Evolutionary conservation across 1,140 invertebrate genomes (phyloP).

Genomic region (Monochamus saltuarius): DNA sequence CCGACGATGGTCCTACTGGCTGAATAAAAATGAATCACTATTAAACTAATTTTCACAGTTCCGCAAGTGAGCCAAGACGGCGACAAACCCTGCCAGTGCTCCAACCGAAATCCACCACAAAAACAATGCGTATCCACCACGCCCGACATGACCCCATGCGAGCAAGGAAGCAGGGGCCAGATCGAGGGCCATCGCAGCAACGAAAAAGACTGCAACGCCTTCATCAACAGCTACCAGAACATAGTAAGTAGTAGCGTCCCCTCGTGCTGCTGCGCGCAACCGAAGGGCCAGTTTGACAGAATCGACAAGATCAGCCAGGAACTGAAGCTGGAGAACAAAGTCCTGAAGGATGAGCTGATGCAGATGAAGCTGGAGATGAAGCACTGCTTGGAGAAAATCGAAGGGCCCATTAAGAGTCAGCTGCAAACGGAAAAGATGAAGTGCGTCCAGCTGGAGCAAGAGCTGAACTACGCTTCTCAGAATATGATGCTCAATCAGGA

Average conservation of each 20-base stretch:
- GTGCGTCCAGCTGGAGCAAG: slow-evolving; percentile 32
- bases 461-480: slow-evolving; percentile 28
- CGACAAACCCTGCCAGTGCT: neutral
- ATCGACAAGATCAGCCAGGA: slow-evolving; percentile 33
- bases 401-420: slow-evolving; percentile 37
- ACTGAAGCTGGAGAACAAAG: slow-evolving; percentile 38
- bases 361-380: slow-evolving; percentile 41
- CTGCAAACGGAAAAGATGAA: slow-evolving; percentile 31
- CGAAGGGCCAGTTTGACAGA: neutral
- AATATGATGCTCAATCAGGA: slow-evolving; percentile 31
- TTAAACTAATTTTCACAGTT: too few species aligned
- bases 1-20: too few species aligned
- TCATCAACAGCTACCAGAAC: neutral
- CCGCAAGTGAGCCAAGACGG: neutral
- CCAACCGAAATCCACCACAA: slow-evolving; percentile 23
- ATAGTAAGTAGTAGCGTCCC: neutral
- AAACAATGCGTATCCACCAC: neutral
- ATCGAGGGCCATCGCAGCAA: neutral
- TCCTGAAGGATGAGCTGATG: slow-evolving; percentile 38
- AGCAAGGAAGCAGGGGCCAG: neutral
- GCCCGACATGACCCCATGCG: neutral
- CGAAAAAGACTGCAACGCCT: neutral
- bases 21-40: too few species aligned
- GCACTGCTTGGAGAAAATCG: slow-evolving; percentile 41
- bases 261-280: neutral